Conservation (phyloP, 2,888 invertebrate species). For the Thera obeliscata region DNA sequence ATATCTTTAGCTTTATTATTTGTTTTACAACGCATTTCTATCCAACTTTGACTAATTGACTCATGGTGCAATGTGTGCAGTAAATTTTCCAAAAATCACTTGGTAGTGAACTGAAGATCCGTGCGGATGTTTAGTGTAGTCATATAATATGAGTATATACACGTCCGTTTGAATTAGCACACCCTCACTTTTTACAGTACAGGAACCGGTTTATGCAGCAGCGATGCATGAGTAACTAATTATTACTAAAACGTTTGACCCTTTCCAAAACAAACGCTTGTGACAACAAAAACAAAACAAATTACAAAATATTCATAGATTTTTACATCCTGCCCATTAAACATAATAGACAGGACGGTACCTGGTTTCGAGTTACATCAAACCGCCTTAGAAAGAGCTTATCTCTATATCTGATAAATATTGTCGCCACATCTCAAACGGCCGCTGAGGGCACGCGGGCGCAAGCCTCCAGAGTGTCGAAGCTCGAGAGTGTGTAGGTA, state of each 20-base stretch:
- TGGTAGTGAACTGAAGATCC: no score
- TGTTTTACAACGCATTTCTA: not conserved
- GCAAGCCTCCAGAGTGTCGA: conserved; percentile 70
- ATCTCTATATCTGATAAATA: conserved; percentile 77
- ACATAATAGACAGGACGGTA: conserved; percentile 60
- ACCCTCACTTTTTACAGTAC: no score
- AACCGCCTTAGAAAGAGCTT: conserved; percentile 73
- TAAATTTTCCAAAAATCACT: no score
- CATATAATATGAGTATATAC: no score
- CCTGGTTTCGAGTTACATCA: conserved; percentile 73
- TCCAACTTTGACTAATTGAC: not conserved
- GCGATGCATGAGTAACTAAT: no score
- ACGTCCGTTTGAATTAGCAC: no score
- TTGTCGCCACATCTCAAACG: conserved; percentile 71
- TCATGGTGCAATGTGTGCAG: no score
- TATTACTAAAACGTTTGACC: no score
- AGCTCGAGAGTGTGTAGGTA: conserved; percentile 56
- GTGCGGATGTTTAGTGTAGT: no score
- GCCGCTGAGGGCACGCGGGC: conserved; percentile 48
- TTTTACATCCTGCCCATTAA: conserved; percentile 61
- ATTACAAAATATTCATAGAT: conserved; percentile 40
- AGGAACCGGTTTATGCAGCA: no score
- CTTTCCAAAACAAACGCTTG: not conserved
- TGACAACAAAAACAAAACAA: not conserved
- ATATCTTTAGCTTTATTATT: not conserved